These are phyloP conservation scores for Pelvicachromis taeniatus DNA, from an alignment of 2,113 vertebrate species.

Conservation along the genomic window DNA sequence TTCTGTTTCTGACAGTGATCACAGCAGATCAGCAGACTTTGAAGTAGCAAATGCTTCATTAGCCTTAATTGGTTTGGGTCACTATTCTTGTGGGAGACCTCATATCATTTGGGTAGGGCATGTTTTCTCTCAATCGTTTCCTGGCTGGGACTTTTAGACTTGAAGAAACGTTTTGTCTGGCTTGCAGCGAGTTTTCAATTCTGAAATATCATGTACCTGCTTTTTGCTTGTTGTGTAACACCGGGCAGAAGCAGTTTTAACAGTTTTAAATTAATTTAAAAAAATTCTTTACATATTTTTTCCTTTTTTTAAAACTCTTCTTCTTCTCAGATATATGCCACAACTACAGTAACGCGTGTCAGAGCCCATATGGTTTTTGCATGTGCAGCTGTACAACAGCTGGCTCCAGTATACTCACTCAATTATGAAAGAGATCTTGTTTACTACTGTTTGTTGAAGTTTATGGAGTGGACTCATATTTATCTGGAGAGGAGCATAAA, in stretches of 20 bases:
- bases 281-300: background rate
- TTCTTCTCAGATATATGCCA: background rate
- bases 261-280: background rate
- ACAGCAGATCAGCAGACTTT: slow-evolving; percentile 50
- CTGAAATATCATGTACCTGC: background rate
- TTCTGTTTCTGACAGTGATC: slow-evolving; percentile 30
- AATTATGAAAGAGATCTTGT: slow-evolving; percentile 36
- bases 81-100: slow-evolving; percentile 3
- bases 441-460: slow-evolving; percentile 1
- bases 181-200: background rate
- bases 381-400: slow-evolving; percentile 52
- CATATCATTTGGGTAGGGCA: background rate
- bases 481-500: background rate
- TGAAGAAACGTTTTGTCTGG: background rate
- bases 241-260: background rate
- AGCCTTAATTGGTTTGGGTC: slow-evolving; percentile 57
- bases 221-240: background rate
- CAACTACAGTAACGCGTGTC: background rate
- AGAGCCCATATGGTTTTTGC: slow-evolving; percentile 1
- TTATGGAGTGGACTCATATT: slow-evolving; percentile 5
- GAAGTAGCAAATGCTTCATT: slow-evolving; percentile 62
- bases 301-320: background rate
- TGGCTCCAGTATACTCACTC: slow-evolving; percentile 37
- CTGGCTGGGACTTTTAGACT: background rate
- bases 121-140: slow-evolving; percentile 21